A percentile compares a stretch with the other conserved stretches of the same genome.
These are phyloP conservation scores for Prunella fulvescens DNA, from an alignment of 2,113 vertebrate genomes.

Conservation along the genomic window DNA sequence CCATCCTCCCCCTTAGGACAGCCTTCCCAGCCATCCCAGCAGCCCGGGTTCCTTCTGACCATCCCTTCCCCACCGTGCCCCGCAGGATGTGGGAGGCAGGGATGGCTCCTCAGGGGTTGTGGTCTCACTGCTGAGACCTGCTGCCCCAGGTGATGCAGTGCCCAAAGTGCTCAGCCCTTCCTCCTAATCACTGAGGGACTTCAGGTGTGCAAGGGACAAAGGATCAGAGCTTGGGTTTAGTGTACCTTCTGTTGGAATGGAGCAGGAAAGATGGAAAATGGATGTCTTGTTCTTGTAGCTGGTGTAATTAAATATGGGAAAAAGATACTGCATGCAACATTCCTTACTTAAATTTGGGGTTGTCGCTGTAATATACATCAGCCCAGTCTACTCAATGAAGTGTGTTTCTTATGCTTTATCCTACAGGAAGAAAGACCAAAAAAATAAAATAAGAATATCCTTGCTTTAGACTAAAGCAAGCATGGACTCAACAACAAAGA, in stretches of 20 bases:
- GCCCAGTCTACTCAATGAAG: neutral
- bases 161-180: neutral
- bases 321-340: neutral
- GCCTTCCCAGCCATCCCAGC: neutral
- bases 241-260: neutral
- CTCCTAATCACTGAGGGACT: neutral
- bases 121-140: neutral
- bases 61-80: rapidly evolving
- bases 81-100: rapidly evolving
- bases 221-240: neutral
- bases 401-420: neutral
- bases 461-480: conserved; percentile 18
- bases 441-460: neutral
- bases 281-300: neutral
- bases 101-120: neutral
- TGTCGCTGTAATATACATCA: neutral
- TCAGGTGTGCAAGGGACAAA: neutral
- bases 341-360: neutral
- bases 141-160: neutral
- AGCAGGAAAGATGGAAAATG: neutral
- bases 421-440: neutral
- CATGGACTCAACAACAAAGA: neutral
- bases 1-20: neutral
- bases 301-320: neutral
- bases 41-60: rapidly evolving